These are phyloP conservation scores for Canis aureus DNA, from an alignment of 2,113 vertebrate genomes.

Conservation along the genomic window DNA sequence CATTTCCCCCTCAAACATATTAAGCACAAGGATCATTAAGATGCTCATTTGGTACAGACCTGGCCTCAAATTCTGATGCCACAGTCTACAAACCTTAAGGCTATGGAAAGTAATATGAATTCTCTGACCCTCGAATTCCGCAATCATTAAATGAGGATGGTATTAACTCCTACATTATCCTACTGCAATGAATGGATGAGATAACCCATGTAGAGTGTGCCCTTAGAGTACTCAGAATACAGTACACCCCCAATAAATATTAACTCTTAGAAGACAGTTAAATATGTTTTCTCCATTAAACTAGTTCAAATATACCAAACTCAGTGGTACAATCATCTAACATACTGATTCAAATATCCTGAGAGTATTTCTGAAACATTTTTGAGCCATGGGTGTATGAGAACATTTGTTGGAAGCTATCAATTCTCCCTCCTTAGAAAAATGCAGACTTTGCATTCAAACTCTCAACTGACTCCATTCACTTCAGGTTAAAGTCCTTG, in stretches of 20 bases:
- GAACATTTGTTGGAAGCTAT: not conserved
- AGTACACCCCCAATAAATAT: not conserved
- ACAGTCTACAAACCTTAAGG: not conserved
- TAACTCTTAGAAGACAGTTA: not conserved
- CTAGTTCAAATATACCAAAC: not conserved
- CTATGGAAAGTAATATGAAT: not conserved
- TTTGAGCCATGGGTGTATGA: not conserved
- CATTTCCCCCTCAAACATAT: not conserved
- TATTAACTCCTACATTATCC: not conserved
- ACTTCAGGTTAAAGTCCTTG: not conserved
- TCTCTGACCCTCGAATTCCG: not conserved
- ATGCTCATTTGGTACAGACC: not conserved
- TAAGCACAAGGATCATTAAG: not conserved
- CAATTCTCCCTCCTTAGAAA: not conserved
- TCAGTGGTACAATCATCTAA: not conserved
- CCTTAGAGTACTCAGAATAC: not conserved
- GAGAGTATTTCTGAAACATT: not conserved
- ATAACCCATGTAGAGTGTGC: not conserved
- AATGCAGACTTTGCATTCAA: not conserved
- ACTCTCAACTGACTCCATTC: not conserved
- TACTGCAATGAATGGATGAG: not conserved
- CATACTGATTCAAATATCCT: not conserved
- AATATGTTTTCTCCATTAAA: constrained; percentile 16
- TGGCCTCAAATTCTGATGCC: not conserved
- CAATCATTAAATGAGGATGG: not conserved